Evolutionary conservation across 1,140 invertebrate species (phyloP).

Genomic region (Drosophila equinoxialis): DNA sequence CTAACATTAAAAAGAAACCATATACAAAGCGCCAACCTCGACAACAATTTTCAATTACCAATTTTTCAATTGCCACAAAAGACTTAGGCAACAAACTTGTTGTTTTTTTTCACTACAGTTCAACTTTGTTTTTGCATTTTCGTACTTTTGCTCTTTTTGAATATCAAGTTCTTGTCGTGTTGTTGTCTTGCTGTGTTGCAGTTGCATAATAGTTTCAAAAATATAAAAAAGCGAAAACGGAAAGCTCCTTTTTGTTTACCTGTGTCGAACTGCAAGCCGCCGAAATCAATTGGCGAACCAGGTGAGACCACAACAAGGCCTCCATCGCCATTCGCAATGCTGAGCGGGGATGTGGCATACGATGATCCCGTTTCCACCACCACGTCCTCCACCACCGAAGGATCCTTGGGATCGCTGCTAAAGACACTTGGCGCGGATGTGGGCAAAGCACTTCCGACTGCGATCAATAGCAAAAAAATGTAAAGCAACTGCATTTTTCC

Average conservation of each 20-base stretch:
- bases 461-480: conserved; percentile 47
- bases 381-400: conserved; percentile 24
- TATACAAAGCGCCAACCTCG: background rate
- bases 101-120: conserved; percentile 31
- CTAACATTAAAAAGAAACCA: background rate
- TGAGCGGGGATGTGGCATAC: conserved; percentile 2
- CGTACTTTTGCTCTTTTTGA: conserved; percentile 46
- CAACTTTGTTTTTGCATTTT: conserved; percentile 31
- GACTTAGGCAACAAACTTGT: conserved; percentile 72
- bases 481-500: conserved; percentile 58
- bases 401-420: conserved; percentile 42
- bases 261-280: conserved; percentile 47
- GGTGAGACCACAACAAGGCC: conserved; percentile 22
- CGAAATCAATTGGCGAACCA: conserved; percentile 44
- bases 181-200: conserved; percentile 10
- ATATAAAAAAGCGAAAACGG: conserved; percentile 6
- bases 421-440: conserved; percentile 54
- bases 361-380: conserved; percentile 5
- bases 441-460: conserved; percentile 69
- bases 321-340: conserved; percentile 20
- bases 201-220: conserved; percentile 45
- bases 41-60: conserved; percentile 31
- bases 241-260: conserved; percentile 39
- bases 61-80: conserved; percentile 54
- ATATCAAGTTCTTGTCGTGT: conserved; percentile 69